Base-by-base conservation (phyloP, 2,888 invertebrate genomes). In the Leptinotarsa haldemani region DNA sequence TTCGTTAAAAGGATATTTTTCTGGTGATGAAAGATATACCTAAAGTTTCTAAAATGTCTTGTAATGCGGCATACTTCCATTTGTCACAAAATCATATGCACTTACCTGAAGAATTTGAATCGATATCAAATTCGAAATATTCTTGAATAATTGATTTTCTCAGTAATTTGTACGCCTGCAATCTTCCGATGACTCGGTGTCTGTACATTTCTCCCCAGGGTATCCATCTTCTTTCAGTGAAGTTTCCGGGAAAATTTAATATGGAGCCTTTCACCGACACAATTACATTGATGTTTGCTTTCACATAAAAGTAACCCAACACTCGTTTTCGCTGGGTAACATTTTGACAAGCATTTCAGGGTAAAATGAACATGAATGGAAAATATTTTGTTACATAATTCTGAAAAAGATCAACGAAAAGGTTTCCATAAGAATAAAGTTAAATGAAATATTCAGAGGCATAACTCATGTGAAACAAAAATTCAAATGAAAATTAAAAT, bases 291-390 rank as follows among this genome's bases (percentile, higher is more conserved):
- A 18, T 61, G 61, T 61, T 61, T 16, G n/a, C 30, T 30, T 40
- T 12, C 56, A 20, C 16, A 48, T 53, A 25, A 25, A 30, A 48
- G 67, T 67, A 67, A 67, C 67, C 12, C 40, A 40, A 67, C 53
- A 40, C 53, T 67, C n/a, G 50, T 50, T 66, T 61, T n/a, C 61
- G 18, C 61, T 25, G 67, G 7, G 53, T 15, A n/a, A 30, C 25
- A 25, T 67, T 52, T 67, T 67, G 53, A 53, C 67, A 67, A 18
- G 5, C 53, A 48, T 67, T 67, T 67, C 15, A 67, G 53, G 53
- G 53, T 53, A 53, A 40, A 52, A 53, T 53, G 15, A 46, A 53
- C 67, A 53, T 53, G 22, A 67, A 67, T 67, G 18, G 25, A 67
- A 53, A 13, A 18, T 67, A 67, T 67, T 67, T 20, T n/a, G 53